These are phyloP conservation scores for Nephrotoma flavescens DNA, from an alignment of 2,888 invertebrate genomes.

Conservation along the genomic window DNA sequence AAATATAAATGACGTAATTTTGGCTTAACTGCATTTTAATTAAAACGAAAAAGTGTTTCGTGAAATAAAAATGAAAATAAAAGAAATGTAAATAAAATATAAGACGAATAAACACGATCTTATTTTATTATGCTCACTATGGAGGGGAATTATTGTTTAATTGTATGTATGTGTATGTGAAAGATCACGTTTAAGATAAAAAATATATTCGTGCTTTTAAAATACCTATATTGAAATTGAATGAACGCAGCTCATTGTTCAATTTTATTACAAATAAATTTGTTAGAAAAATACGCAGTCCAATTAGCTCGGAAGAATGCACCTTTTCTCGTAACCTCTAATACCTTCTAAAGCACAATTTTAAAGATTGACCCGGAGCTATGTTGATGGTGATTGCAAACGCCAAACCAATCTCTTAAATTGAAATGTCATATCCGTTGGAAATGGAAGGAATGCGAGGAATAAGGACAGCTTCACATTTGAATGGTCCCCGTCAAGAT, in stretches of 20 bases:
- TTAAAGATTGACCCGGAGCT: no score
- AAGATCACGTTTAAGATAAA: background rate
- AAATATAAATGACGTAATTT: background rate
- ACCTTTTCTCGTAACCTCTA: no score
- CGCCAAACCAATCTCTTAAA: no score
- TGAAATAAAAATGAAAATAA: background rate
- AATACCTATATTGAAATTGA: background rate
- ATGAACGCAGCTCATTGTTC: background rate
- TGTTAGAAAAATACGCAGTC: no score
- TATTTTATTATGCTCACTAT: background rate
- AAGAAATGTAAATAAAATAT: background rate
- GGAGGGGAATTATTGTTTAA: background rate
- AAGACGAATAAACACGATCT: background rate
- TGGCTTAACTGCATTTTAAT: background rate
- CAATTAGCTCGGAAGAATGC: no score
- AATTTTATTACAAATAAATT: no score
- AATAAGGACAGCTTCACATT: no score
- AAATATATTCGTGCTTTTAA: background rate
- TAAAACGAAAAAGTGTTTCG: background rate
- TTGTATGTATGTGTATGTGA: background rate
- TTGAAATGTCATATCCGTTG: no score
- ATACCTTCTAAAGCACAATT: no score
- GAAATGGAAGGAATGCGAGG: no score
- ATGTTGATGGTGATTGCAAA: no score
- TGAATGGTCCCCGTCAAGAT: no score